Conservation (phyloP, 2,113 vertebrate species). For the Bubo blakistoni region DNA sequence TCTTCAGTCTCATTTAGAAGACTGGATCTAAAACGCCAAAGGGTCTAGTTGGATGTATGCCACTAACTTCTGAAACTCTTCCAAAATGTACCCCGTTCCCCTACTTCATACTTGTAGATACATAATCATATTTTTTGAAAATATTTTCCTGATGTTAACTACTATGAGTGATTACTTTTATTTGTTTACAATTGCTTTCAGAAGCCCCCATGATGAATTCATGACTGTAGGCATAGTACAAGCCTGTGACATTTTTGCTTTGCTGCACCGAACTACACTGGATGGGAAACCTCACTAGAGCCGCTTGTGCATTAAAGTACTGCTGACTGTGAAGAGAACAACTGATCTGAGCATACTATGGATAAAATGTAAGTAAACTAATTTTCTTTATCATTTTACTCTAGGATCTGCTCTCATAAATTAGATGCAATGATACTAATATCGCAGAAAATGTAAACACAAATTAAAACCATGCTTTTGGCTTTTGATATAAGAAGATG, state of each 20-base stretch:
- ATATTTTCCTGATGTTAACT: background rate
- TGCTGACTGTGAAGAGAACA: background rate
- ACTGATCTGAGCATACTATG: background rate
- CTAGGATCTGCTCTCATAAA: background rate
- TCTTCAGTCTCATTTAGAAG: background rate
- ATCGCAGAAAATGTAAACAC: background rate
- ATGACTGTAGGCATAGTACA: background rate
- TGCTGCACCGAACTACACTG: background rate
- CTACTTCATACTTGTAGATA: background rate
- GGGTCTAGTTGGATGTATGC: background rate
- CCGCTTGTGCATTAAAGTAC: background rate
- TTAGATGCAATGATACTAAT: background rate
- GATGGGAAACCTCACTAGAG: background rate
- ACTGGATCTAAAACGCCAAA: background rate
- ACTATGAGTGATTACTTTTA: background rate
- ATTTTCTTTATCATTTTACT: background rate
- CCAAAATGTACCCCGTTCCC: background rate
- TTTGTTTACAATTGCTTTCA: background rate
- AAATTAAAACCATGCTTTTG: background rate
- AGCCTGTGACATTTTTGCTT: background rate
- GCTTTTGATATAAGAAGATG: background rate
- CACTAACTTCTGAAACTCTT: background rate
- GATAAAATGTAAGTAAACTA: background rate
- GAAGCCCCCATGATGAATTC: background rate
- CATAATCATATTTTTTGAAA: background rate